Base-by-base conservation (phyloP, 2,888 invertebrate genomes). In the Corbicula japonica region DNA sequence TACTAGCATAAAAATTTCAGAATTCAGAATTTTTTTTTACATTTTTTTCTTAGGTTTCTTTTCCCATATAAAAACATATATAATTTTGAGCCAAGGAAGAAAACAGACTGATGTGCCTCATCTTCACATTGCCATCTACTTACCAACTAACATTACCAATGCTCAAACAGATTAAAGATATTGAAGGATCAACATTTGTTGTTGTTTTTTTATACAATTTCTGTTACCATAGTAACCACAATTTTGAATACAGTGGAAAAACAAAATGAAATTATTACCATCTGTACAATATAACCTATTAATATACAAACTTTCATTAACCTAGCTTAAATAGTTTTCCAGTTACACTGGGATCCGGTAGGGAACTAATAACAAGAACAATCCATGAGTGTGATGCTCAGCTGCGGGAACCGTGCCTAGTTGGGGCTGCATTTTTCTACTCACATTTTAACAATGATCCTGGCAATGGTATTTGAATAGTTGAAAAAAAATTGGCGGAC, bases 41-140 rank as follows among this genome's bases (percentile, higher is more conserved):
- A 48, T 48, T 48, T 48, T 48, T n/a, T 48, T 48, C 48, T 23
- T 48, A 48, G n/a, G 48, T 48, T 48, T 48, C 48, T 48, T 18
- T 48, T 48, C 48, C 48, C 48, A 48, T 48, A 6, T 48, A 48
- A 48, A 48, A 48, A n/a, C n/a, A n/a, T n/a, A n/a, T 23, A 48
- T 23, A 48, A 48, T 12, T 12, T n/a, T 12, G n/a, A 48, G 48
- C 48, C n/a, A 23, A 48, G 48, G n/a, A 48, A 48, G 48, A 48
- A 48, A 48, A 48, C 48, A 48, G 48, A 48, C 48, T 48, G 48
- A 48, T 48, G 48, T 48, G n/a, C 48, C 48, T 48, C 18, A 48
- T 48, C 48, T 48, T 48, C 48, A 48, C 48, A 48, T 48, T 48
- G 48, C 48, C 48, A 48, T 48, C 48, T 48, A 48, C 48, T 48